A percentile compares a stretch with the other conserved stretches of the same genome.
phyloP scores from a whole-genome alignment of 1,140 invertebrate genomes.

The Penaeus vannamei region DNA sequence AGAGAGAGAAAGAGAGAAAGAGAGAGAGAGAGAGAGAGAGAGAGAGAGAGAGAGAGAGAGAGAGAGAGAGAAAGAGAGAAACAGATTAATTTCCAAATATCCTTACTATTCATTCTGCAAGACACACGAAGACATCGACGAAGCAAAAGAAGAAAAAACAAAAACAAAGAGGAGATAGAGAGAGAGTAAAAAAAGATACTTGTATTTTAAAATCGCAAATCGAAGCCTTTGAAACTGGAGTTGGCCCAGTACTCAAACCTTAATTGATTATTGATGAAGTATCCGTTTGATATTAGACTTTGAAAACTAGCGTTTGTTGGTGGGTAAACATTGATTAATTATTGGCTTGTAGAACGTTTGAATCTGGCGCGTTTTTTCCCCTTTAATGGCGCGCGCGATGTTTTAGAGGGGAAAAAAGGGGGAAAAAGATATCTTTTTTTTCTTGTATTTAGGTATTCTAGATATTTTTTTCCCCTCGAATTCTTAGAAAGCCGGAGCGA shows the following conservation, averaged over 20 bases:
- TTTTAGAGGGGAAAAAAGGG: not conserved
- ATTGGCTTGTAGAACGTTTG: conserved; percentile 55
- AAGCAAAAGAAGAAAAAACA: too few species aligned
- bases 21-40: not conserved
- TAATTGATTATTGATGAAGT: conserved; percentile 61
- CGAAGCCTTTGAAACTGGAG: conserved; percentile 48
- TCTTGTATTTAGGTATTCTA: too few species aligned
- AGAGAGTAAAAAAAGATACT: conserved; percentile 21
- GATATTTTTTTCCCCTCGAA: too few species aligned
- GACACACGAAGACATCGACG: too few species aligned
- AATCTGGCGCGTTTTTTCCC: conserved; percentile 37
- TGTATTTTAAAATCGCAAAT: conserved; percentile 11
- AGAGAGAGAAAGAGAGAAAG: not conserved
- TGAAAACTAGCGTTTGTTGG: conserved; percentile 54
- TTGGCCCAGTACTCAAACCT: conserved; percentile 39
- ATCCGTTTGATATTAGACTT: conserved; percentile 51
- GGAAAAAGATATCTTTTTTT: too few species aligned
- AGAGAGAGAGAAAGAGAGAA: not conserved
- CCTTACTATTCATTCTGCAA: too few species aligned
- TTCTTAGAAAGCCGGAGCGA: too few species aligned
- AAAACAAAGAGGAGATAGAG: conserved; percentile 2
- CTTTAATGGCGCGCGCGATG: conserved; percentile 26
- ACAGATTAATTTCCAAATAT: too few species aligned
- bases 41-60: not conserved
- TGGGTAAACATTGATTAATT: conserved; percentile 60